phyloP scores from a whole-genome alignment of 1,140 invertebrate genomes.

The Pseudomyrmex dendroicus region DNA sequence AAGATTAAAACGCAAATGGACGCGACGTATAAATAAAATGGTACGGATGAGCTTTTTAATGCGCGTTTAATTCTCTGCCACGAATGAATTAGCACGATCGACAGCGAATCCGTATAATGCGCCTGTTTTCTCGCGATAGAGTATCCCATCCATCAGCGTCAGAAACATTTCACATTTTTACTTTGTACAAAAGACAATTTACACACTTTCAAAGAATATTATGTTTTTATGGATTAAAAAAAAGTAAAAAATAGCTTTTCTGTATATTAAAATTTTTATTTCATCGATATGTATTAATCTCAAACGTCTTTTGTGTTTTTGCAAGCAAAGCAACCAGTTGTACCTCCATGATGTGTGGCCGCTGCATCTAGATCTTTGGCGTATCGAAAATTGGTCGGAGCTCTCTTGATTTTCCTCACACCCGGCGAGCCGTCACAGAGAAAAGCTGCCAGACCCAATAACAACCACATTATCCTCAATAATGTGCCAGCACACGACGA shows the following conservation, averaged over 20 bases:
- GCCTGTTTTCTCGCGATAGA: background rate
- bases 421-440: conserved; percentile 9
- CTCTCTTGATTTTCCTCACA: conserved; percentile 55
- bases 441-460: conserved; percentile 22
- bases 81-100: conserved; percentile 28
- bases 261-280: conserved; percentile 7
- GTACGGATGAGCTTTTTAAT: background rate
- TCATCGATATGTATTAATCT: background rate
- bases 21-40: background rate
- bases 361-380: conserved; percentile 65
- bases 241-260: background rate
- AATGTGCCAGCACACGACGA: background rate
- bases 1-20: conserved; percentile 29
- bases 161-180: background rate
- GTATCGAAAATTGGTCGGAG: conserved; percentile 69
- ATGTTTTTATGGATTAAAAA: too few species aligned
- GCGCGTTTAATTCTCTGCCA: conserved; percentile 13
- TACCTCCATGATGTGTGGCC: conserved; percentile 71
- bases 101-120: conserved; percentile 13
- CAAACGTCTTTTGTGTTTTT: background rate
- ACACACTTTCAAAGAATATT: too few species aligned
- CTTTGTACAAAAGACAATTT: too few species aligned
- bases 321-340: background rate
- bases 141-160: conserved; percentile 12
- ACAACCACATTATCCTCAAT: background rate